Conservation (phyloP, 2,797 vertebrate species). For the Morus bassanus region DNA sequence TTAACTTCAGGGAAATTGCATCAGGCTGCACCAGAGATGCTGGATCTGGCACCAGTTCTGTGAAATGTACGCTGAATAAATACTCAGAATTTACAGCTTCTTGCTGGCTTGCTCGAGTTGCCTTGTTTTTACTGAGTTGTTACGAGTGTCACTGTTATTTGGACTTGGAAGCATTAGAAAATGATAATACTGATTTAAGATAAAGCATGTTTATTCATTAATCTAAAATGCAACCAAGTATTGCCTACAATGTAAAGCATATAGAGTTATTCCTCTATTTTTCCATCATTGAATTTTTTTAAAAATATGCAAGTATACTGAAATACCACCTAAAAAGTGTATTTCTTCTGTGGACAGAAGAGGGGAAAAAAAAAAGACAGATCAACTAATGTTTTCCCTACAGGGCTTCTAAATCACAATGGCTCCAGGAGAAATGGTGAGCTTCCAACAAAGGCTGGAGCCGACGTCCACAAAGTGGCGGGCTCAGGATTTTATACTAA, state of each 20-base stretch:
- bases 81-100: neutral
- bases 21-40: neutral
- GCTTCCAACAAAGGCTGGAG: neutral
- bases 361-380: neutral
- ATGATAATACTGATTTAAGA: neutral
- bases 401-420: neutral
- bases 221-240: neutral
- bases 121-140: neutral
- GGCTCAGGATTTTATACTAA: neutral
- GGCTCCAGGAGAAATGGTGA: neutral
- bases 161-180: neutral
- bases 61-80: neutral
- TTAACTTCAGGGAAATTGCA: constrained; percentile 18
- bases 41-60: neutral
- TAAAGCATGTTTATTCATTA: neutral
- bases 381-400: neutral
- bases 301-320: neutral
- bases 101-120: neutral
- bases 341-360: neutral
- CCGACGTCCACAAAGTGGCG: fast-evolving
- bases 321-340: neutral
- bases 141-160: neutral
- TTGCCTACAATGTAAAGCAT: neutral
- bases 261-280: neutral
- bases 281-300: neutral